Percentiles rank a stretch among this genome's conserved stretches.
Evolutionary conservation across 2,797 vertebrate species (phyloP).

Genomic region (Sebastes goodei): DNA sequence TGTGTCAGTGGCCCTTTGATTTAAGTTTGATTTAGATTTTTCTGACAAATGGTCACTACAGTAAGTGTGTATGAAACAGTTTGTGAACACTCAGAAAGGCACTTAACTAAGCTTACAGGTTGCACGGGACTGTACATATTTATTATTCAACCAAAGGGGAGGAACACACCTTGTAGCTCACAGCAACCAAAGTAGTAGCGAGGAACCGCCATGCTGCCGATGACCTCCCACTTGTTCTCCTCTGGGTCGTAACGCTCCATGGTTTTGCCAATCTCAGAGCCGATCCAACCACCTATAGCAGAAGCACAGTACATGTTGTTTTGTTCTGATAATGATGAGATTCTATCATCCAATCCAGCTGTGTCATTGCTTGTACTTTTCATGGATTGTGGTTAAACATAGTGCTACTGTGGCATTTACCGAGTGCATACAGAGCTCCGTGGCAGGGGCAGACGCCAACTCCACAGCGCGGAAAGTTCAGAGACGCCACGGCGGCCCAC

Average conservation of each 20-base stretch:
- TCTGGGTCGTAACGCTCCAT: slow-evolving; percentile 97
- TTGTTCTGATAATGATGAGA: not conserved
- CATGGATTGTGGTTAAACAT: not conserved
- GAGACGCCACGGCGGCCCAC: slow-evolving; percentile 94
- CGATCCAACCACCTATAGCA: slow-evolving; percentile 91
- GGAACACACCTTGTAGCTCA: slow-evolving; percentile 91
- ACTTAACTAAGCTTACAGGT: not conserved
- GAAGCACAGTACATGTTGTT: not conserved
- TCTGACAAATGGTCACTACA: too few relatives aligned
- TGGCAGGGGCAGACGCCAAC: slow-evolving; percentile 93
- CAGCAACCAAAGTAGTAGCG: slow-evolving; percentile 97
- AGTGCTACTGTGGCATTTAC: slow-evolving; percentile 71
- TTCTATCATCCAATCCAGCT: not conserved
- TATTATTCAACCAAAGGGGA: not conserved
- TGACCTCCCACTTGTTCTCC: slow-evolving; percentile 96
- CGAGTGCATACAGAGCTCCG: slow-evolving; percentile 94
- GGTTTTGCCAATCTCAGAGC: slow-evolving; percentile 95
- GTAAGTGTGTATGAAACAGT: not conserved
- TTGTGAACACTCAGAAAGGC: not conserved
- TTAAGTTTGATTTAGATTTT: too few relatives aligned
- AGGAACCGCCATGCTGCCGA: slow-evolving; percentile 92
- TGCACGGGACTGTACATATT: not conserved
- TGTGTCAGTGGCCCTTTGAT: too few relatives aligned
- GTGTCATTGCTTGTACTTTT: not conserved
- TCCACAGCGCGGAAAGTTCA: slow-evolving; percentile 94